Percentiles rank a stretch among this genome's conserved stretches.
These are phyloP conservation scores for Drosophila fulvimacula DNA, from an alignment of 2,888 invertebrate genomes.

Conservation along the genomic window DNA sequence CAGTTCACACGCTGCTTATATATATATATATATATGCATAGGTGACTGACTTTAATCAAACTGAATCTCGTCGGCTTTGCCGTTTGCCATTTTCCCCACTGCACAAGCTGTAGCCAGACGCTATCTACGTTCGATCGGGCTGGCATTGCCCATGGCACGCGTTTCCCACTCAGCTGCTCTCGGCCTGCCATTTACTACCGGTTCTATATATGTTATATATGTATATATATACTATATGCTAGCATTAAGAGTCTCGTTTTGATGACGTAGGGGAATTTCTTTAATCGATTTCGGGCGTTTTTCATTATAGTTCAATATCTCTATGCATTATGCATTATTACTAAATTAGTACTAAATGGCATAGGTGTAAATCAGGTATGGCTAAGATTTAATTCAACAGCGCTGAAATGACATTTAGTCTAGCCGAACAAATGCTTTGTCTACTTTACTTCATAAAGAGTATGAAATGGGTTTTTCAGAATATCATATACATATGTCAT, in stretches of 20 bases:
- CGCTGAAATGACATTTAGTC: not conserved
- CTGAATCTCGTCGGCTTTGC: not conserved
- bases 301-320: not conserved
- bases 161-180: slow-evolving; percentile 19
- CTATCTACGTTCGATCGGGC: not conserved
- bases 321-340: slow-evolving; percentile 1
- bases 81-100: not conserved
- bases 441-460: no score
- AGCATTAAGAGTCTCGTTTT: slow-evolving; percentile 10
- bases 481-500: not conserved
- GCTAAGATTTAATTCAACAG: not conserved
- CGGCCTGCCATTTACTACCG: slow-evolving; percentile 40
- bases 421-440: not conserved
- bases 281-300: slow-evolving; percentile 8
- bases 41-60: slow-evolving; percentile 7
- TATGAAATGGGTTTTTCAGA: not conserved
- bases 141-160: slow-evolving; percentile 44
- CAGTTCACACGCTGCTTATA: slow-evolving; percentile 38
- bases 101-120: not conserved
- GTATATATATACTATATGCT: not conserved
- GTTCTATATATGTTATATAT: slow-evolving; percentile 39
- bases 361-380: not conserved
- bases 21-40: slow-evolving; percentile 10
- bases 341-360: not conserved
- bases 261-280: slow-evolving; percentile 53